Evolutionary conservation across 2,888 invertebrate species (phyloP).

Genomic region (Saturnia japonica): DNA sequence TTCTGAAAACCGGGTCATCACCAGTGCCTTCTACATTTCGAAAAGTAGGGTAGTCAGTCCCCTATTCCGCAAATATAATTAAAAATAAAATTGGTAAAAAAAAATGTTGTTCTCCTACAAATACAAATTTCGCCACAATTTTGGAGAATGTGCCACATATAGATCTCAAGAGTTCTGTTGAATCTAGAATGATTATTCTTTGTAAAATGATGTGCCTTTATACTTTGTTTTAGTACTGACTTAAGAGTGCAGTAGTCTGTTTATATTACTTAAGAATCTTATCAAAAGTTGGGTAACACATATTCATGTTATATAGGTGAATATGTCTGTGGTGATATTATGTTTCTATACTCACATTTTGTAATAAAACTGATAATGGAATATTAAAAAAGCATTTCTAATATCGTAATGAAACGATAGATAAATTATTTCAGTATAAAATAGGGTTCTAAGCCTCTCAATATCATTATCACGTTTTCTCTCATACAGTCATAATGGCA

Average conservation of each 20-base stretch:
- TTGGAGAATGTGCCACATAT: too few relatives aligned
- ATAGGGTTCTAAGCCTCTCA: background rate
- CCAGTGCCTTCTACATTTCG: too few relatives aligned
- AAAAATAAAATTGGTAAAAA: too few relatives aligned
- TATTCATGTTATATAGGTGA: constrained; percentile 2
- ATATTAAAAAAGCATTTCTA: background rate
- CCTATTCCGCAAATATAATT: too few relatives aligned
- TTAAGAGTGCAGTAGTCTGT: background rate
- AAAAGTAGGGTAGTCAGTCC: too few relatives aligned
- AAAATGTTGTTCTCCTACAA: too few relatives aligned
- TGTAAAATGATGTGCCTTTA: constrained; percentile 5
- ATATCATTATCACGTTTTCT: background rate
- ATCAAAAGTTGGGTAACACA: background rate
- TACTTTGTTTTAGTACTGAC: background rate
- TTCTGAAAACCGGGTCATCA: too few relatives aligned
- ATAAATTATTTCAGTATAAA: background rate
- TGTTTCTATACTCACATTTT: background rate
- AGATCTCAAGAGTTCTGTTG: constrained; percentile 15
- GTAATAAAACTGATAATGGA: background rate
- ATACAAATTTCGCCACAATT: too few relatives aligned
- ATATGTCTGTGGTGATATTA: background rate
- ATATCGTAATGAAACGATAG: background rate
- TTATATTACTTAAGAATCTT: background rate
- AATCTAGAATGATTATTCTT: constrained; percentile 14
- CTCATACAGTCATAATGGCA: constrained; percentile 8